Base-by-base conservation (phyloP, 2,888 invertebrate species). In the Itoplectis maculator region DNA sequence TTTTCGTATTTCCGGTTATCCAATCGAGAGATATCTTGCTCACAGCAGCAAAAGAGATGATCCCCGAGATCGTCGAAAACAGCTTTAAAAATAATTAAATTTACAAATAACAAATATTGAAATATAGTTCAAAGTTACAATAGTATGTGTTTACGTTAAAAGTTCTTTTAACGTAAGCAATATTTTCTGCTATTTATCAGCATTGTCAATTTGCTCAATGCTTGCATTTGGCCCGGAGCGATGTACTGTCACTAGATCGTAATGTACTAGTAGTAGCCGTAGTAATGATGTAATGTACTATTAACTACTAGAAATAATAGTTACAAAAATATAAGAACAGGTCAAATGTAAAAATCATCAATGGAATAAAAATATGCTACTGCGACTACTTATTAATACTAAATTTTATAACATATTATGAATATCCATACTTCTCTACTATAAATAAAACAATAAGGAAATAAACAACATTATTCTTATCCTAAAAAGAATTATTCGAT, bases 11-110 rank as follows among this genome's bases (percentile, higher is more conserved):
- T 42, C 42, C 5, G 8, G 8, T 42, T 42, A 42, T 42, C n/a
- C n/a, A n/a, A n/a, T n/a, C n/a, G n/a, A n/a, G n/a, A n/a, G n/a
- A n/a, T n/a, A n/a, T n/a, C n/a, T n/a, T n/a, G n/a, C n/a, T n/a
- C n/a, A 42, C 42, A 3, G 42, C 42, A 42, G 8, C 42, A 42
- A 42, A 42, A 42, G 2, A 42, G 42, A 8, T 42, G 42, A 3
- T 42, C 42, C 42, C 42, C 5, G 42, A 42, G 42, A 42, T 42
- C 42, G 42, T 42, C 42, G 42, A 42, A 6, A 42, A 8, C 42
- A 42, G 42, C 42, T 42, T 42, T 42, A 42, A 42, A 42, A 42
- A 42, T 42, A 42, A 42, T 42, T 42, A n/a, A n/a, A n/a, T n/a
- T n/a, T n/a, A n/a, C n/a, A n/a, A n/a, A n/a, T n/a, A n/a, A n/a